Percentiles rank a stretch among this genome's conserved stretches.
Evolutionary conservation across 2,888 invertebrate genomes (phyloP).

Genomic region (Mantis religiosa): DNA sequence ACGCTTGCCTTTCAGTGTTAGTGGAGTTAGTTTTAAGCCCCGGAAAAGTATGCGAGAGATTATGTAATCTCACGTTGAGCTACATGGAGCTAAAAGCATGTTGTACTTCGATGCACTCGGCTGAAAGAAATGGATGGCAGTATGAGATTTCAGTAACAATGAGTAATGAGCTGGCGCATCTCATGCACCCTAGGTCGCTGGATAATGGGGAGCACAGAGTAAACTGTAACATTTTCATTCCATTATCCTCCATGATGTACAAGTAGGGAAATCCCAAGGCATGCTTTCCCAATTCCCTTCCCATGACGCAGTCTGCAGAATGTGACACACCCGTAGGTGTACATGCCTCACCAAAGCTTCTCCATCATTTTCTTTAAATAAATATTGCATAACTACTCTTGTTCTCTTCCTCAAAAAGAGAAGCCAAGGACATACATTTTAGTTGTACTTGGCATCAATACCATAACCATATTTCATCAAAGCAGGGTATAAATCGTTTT

Average conservation of each 20-base stretch:
- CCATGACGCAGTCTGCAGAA: not conserved
- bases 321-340: not conserved
- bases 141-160: not conserved
- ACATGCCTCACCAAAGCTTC: not conserved
- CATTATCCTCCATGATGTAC: not conserved
- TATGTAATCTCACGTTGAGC: not conserved
- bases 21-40: not conserved
- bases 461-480: not conserved
- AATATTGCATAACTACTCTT: not conserved
- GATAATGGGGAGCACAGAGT: not conserved
- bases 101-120: not conserved
- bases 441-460: not conserved
- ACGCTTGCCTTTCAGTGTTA: not conserved
- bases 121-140: not conserved
- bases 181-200: not conserved
- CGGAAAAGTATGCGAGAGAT: not conserved
- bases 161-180: not conserved
- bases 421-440: not conserved
- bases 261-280: not conserved
- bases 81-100: not conserved
- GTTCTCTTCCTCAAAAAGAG: not conserved
- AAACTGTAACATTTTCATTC: not conserved
- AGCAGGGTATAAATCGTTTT: no score
- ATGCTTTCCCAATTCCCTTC: not conserved
- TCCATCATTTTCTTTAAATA: not conserved